Percentiles rank a stretch among this genome's conserved stretches.
Evolutionary conservation across 2,797 vertebrate species (phyloP).

Genomic region (Thripadectes ignobilis): DNA sequence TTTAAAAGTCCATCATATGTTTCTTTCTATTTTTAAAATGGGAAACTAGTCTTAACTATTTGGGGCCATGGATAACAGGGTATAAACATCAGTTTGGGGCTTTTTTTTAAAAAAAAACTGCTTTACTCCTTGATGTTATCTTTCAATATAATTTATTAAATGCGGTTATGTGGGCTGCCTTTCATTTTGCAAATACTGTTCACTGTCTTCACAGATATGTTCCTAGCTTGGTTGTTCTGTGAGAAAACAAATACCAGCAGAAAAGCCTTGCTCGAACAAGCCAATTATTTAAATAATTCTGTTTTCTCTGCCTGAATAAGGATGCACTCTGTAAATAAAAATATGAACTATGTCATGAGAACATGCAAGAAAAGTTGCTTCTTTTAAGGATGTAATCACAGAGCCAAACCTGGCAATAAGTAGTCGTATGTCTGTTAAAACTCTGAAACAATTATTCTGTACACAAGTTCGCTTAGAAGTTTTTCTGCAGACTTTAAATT

Average conservation of each 20-base stretch:
- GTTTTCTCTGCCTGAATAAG: neutral
- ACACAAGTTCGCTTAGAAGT: neutral
- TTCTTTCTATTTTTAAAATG: neutral
- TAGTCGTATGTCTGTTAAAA: neutral
- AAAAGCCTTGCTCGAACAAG: neutral
- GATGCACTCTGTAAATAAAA: neutral
- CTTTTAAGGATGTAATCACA: neutral
- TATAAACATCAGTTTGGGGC: neutral
- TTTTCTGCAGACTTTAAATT: neutral
- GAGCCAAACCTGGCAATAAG: neutral
- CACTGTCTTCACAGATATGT: neutral
- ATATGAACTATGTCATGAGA: neutral
- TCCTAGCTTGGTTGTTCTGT: neutral
- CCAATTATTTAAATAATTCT: neutral
- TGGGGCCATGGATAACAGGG: neutral
- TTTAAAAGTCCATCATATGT: fast-evolving
- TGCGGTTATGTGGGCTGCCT: neutral
- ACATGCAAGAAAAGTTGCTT: neutral
- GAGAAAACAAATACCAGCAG: neutral
- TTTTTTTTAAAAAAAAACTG: neutral
- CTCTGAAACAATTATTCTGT: neutral
- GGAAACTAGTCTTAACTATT: neutral
- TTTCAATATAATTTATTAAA: neutral
- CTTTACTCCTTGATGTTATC: neutral
- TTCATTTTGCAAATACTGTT: neutral